phyloP scores from a whole-genome alignment of 2,797 vertebrate genomes.

The Huso huso region DNA sequence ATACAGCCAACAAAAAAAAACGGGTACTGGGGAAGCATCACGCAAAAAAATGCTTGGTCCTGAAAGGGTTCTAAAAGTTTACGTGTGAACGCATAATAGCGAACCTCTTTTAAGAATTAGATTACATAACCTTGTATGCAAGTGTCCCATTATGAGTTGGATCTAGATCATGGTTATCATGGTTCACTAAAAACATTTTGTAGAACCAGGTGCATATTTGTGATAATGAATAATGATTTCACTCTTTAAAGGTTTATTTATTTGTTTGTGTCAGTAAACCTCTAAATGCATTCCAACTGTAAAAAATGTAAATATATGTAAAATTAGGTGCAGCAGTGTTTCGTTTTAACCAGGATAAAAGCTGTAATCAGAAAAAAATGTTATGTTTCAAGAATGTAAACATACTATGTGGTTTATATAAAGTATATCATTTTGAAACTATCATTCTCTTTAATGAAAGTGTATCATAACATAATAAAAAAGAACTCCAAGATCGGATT shows the following conservation, averaged over 20 bases:
- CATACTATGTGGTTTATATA: constrained; percentile 2
- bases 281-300: background rate
- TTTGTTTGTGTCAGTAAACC: background rate
- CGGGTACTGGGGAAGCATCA: too few species aligned
- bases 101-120: too few species aligned
- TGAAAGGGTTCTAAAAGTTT: too few species aligned
- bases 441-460: constrained; percentile 4
- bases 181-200: background rate
- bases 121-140: background rate
- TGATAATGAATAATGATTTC: background rate
- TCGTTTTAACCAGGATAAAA: constrained; percentile 7
- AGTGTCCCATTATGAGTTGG: background rate
- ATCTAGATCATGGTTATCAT: background rate
- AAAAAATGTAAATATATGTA: background rate
- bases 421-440: background rate
- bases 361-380: constrained; percentile 2
- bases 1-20: too few species aligned
- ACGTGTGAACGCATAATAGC: too few species aligned
- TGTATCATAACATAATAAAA: background rate
- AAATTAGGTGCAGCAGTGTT: constrained; percentile 2
- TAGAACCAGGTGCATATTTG: background rate
- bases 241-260: background rate
- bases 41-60: too few species aligned
- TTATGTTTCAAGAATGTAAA: constrained; percentile 3
- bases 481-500: background rate